Conservation (phyloP, 2,797 vertebrate genomes). For the Margarornis squamiger region DNA sequence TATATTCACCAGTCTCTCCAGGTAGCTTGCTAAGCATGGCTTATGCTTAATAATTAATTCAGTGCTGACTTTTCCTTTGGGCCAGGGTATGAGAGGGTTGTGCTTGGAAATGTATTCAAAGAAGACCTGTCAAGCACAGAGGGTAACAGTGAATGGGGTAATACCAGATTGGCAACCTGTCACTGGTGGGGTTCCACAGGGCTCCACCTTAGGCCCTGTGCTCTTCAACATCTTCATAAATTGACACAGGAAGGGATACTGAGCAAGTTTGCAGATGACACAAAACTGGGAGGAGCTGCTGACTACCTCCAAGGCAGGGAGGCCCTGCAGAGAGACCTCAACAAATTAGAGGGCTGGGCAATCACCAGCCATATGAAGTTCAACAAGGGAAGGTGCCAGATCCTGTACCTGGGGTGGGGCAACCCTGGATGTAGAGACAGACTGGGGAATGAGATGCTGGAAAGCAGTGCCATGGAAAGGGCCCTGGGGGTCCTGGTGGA, state of each 20-base stretch:
- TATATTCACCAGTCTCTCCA: background rate
- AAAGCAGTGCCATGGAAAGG: accelerated
- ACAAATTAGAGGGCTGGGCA: too few species aligned
- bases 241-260: too few species aligned
- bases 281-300: too few species aligned
- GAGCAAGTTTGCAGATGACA: too few species aligned
- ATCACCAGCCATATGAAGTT: too few species aligned
- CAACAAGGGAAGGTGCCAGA: too few species aligned
- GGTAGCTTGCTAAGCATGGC: background rate
- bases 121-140: background rate
- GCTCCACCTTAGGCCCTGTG: background rate
- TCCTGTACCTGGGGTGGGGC: too few species aligned
- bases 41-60: background rate
- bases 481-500: accelerated
- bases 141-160: background rate
- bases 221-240: too few species aligned
- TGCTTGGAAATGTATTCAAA: background rate
- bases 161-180: background rate
- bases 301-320: too few species aligned
- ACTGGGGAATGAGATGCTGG: background rate
- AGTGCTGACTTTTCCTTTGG: background rate
- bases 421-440: too few species aligned
- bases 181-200: background rate
- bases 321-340: too few species aligned
- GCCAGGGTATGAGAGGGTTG: too few species aligned